Evolutionary conservation across 2,888 invertebrate species (phyloP), one percentile per base, ranked within the genome.

Genomic region (Drosophila leonis): DNA sequence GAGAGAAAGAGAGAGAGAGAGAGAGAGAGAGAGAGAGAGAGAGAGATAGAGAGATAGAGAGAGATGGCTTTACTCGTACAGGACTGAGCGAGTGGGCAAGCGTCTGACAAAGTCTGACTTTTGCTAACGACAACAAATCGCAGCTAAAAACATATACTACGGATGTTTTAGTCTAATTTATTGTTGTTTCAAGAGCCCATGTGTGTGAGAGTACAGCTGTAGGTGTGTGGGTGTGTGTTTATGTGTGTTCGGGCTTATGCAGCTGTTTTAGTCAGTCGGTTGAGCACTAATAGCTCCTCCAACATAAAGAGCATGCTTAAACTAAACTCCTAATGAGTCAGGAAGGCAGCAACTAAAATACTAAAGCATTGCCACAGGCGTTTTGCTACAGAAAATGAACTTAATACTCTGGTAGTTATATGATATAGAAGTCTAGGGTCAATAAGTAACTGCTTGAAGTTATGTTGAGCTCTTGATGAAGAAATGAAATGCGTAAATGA

Each of bases 161-260:
- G 67, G 67, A 60, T 76, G 70, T 68, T 82, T 82, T 63, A 70
- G 65, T 67, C 71, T 65, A 77, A 79, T 86, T 68, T 83, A 70
- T 73, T 82, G 73, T 79, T 82, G 66, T 76, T 67, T 74, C 42
- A 57, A 69, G 68, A 20, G 49, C 12, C 18, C 29, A 41, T 56
- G 51, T 37, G 55, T 48, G 27, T 46, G 42, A 35, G 46, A 35
- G 33, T 42, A 24, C 2, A 29, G 13, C 10, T 37, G 52, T 35
- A 27, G 24, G 8, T 8, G 35, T 56, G 54, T 18, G 41, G 3
- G 24, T 12, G n/a, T 46, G 51, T 42, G 31, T 18, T 2, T 13
- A 33, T n/a, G 31, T 35, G 27, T 27, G 20, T 27, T n/a, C 31
- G 7, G 10, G 60, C 69, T 42, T 49, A 62, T 46, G 57, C 65